Base-by-base conservation (phyloP, 1,140 invertebrate genomes). In the Drosophila leontia region DNA sequence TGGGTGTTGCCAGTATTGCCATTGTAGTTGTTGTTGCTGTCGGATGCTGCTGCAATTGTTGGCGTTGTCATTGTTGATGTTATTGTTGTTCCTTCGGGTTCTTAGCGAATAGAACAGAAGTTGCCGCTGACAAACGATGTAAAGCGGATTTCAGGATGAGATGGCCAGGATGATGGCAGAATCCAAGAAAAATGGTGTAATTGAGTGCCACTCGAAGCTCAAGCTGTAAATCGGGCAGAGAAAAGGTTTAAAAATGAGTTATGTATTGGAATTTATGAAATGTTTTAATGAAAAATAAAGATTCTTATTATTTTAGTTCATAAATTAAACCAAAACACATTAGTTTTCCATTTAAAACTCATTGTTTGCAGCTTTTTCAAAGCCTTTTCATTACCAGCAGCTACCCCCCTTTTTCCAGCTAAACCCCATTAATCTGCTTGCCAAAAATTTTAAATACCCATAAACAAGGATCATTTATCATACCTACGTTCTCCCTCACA, bases 1-100 rank as follows among this genome's bases (percentile, higher is more conserved):
- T 47, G 55, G 67, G 69, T 70, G 68, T 71, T 64, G 42, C 41
- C 13, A 47, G 70, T 61, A 55, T 82, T 78, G 72, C 76, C 74
- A 67, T 77, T 82, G 79, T 82, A 60, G 80, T 55, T 81, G 80
- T 58, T 83, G 75, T 70, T 70, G 63, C 74, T 69, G 26, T 58
- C 12, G 51, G 35, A 51, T 34, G 53, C 13, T 23, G 60, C 45
- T 72, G 60, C 51, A 56, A 42, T 56, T 61, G 75, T 60, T 65
- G 45, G 48, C 72, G 63, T 47, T 50, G 58, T 70, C 60, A 63
- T 63, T 64, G 58, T 63, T 63, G 58, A 68, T 65, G 76, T 70
- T 78, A 62, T 58, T 78, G 44, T 47, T 51, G 26, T 34, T 56
- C 35, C 35, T n/a, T 29, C 50, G 41, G 63, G 56, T 80, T 75